These are phyloP conservation scores for Sebastes matsubarae DNA, from an alignment of 2,797 vertebrate species.

Conservation along the genomic window DNA sequence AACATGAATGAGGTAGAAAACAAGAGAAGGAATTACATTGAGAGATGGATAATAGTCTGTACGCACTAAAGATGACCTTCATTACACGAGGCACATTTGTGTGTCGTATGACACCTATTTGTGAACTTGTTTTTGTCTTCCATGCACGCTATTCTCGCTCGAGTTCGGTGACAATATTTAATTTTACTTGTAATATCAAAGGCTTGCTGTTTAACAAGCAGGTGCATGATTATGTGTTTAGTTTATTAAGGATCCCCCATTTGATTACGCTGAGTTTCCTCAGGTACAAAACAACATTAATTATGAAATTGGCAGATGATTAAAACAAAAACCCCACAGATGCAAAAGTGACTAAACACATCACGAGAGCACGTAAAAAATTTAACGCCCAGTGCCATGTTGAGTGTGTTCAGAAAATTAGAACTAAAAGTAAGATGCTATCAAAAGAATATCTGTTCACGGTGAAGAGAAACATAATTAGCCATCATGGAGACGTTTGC, in stretches of 20 bases:
- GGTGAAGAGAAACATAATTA: background rate
- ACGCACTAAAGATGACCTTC: constrained; percentile 52
- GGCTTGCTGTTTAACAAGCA: background rate
- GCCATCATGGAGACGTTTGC: background rate
- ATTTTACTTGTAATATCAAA: background rate
- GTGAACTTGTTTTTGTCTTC: background rate
- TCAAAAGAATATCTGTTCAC: background rate
- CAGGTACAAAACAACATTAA: constrained; percentile 11
- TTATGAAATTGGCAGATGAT: background rate
- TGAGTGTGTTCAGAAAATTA: background rate
- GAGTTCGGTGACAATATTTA: background rate
- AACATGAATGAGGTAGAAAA: constrained; percentile 20
- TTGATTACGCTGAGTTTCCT: background rate
- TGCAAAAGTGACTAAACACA: background rate
- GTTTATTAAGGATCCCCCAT: background rate
- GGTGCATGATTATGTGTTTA: background rate
- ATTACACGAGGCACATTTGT: background rate
- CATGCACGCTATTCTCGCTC: background rate
- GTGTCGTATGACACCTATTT: background rate
- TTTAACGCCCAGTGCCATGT: background rate
- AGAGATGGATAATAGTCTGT: constrained; percentile 30
- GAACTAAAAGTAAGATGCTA: background rate
- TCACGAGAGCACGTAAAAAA: background rate
- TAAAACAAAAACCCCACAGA: background rate
- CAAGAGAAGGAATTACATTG: constrained; percentile 8